Evolutionary conservation across 2,797 vertebrate genomes (phyloP), one percentile per base, ranked within the genome.

Genomic region (Scolopax bukidnonensis): DNA sequence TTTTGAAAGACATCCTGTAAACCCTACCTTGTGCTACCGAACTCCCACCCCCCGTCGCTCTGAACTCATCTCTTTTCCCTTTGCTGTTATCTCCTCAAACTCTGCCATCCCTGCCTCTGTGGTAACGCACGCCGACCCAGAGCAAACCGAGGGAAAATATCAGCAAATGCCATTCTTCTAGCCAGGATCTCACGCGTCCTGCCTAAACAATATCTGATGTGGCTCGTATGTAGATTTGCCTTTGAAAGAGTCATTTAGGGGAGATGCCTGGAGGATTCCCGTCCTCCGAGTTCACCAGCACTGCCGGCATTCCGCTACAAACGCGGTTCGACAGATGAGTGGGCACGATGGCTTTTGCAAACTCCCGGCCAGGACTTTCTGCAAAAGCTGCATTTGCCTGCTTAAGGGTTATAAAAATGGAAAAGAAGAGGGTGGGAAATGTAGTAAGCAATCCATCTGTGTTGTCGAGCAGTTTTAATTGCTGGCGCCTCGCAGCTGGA

Each of bases 201-300:
- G 33, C 79, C 68, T 88, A 75, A 92, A 88, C 21, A 8, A 16
- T 38, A 50, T 78, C 68, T 95, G 71, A 94, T 92, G 80, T 81
- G 59, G 48, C 16, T 6, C 25, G 9, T 56, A 71, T 75, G 76
- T 47, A 86, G 64, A 82, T 90, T 63, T 91, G 94, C 56, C 91
- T 96, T 96, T 91, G 81, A 89, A 95, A 90, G 71, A 68, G 48
- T 70, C 81, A 84, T 90, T 93, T 90, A 71, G 69, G 57, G 81
- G 61, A 84, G 78, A 75, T 21, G 89, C 71, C 91, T 30, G 41
- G 83, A 94, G 94, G 57, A 88, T 64, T 76, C 60, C 84, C 82
- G 60, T 50, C 60, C 76, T 84, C 76, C 11, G 2, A 93, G 57
- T 84, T 78, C 90, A 79, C 89, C 76, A 70, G 40, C 61, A 33